phyloP scores from a whole-genome alignment of 2,113 vertebrate species.

The Oreochromis niloticus region DNA sequence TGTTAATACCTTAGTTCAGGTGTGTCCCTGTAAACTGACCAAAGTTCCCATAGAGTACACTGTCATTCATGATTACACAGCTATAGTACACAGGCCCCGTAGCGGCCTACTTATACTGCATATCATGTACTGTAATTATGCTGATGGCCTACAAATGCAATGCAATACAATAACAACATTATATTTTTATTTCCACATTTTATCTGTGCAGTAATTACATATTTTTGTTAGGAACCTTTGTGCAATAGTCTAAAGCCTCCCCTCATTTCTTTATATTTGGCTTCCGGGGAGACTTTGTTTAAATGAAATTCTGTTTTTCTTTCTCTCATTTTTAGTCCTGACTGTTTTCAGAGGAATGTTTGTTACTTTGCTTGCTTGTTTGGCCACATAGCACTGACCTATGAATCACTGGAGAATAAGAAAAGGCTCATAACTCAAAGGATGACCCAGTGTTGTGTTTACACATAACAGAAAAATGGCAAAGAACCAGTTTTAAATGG shows the following conservation, averaged over 20 bases:
- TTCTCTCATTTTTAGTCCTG: not conserved
- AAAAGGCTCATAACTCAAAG: not conserved
- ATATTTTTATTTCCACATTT: not conserved
- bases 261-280: not conserved
- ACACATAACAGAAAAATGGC: not conserved
- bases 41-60: not conserved
- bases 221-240: not conserved
- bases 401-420: not conserved
- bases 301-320: not conserved
- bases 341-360: not conserved
- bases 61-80: not conserved
- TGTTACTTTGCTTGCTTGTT: not conserved
- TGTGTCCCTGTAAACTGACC: not conserved
- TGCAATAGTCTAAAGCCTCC: not conserved
- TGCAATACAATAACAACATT: not conserved
- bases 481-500: not conserved
- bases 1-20: not conserved
- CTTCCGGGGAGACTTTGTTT: not conserved
- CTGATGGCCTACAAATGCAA: not conserved
- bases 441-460: not conserved
- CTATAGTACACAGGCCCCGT: not conserved
- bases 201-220: not conserved
- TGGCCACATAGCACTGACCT: not conserved
- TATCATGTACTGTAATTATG: not conserved
- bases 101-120: not conserved